phyloP scores from a whole-genome alignment of 2,888 invertebrate genomes.

The Nemotelus nigrinus region DNA sequence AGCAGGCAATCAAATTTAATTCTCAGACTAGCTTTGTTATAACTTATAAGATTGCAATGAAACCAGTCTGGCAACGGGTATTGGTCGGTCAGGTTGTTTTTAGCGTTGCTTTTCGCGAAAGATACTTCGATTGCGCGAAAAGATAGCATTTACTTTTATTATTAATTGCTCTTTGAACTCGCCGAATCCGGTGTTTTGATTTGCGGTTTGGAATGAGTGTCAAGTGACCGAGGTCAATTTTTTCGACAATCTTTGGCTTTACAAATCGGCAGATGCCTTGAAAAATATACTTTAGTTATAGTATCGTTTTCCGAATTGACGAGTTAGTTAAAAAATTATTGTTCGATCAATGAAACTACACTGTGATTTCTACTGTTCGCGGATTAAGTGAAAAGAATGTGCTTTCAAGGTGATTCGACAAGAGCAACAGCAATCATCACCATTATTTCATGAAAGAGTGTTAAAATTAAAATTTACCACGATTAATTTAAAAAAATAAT shows the following conservation, averaged over 20 bases:
- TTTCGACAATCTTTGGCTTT: no score
- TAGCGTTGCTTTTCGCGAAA: background rate
- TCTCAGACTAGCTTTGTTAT: constrained; percentile 38
- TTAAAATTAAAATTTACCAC: constrained; percentile 13
- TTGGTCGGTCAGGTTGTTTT: constrained; percentile 44
- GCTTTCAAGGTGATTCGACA: constrained; percentile 27
- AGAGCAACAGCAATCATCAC: background rate
- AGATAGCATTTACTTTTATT: no score
- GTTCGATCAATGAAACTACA: background rate
- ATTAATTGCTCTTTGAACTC: no score
- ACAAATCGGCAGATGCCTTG: no score
- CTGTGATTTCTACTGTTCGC: background rate
- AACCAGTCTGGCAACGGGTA: constrained; percentile 47
- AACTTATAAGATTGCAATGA: constrained; percentile 29
- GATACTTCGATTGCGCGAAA: no score
- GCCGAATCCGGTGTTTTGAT: no score
- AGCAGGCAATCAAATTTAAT: constrained; percentile 28
- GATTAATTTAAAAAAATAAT: background rate
- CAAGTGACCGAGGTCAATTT: no score
- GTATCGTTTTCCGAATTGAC: no score
- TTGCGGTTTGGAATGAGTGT: no score
- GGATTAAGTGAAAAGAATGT: constrained; percentile 17
- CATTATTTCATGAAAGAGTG: constrained; percentile 32
- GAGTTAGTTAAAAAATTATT: no score
- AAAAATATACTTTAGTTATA: no score